These are phyloP conservation scores for Caerostris darwini DNA, from an alignment of 1,140 invertebrate genomes.

Conservation along the genomic window DNA sequence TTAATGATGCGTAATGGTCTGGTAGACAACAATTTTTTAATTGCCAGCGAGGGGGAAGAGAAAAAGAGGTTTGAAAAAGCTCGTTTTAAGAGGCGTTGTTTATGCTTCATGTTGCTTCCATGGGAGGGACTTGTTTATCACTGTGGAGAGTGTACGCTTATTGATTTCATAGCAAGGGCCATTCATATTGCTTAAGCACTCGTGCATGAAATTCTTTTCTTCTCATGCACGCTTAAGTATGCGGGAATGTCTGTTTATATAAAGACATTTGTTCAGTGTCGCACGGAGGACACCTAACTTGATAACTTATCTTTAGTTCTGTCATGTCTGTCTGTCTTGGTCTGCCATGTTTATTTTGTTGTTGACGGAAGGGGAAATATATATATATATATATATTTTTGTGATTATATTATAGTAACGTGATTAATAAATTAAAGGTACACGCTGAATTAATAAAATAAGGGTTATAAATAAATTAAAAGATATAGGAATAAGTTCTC, in stretches of 20 bases:
- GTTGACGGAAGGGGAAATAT: too few species aligned
- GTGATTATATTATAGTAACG: too few species aligned
- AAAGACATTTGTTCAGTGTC: background rate
- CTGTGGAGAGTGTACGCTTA: slow-evolving; percentile 7
- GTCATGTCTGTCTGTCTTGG: too few species aligned
- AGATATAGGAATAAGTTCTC: too few species aligned
- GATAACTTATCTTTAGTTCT: background rate
- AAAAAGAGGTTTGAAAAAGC: background rate
- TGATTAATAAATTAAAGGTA: too few species aligned
- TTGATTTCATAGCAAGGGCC: background rate
- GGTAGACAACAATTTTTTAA: slow-evolving; percentile 73
- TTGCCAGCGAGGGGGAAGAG: slow-evolving; percentile 1
- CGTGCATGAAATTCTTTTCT: slow-evolving; percentile 59
- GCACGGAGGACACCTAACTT: background rate
- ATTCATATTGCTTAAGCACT: slow-evolving; percentile 51
- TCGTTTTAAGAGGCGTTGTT: background rate
- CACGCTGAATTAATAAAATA: too few species aligned
- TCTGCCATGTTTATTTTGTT: too few species aligned
- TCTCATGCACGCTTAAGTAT: background rate
- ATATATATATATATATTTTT: too few species aligned
- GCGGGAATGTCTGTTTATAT: slow-evolving; percentile 1
- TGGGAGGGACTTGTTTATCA: background rate
- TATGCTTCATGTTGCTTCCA: background rate
- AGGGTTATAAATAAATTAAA: too few species aligned
- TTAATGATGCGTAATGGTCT: slow-evolving; percentile 71